These are phyloP conservation scores for Coecobrya sp. DNA, from an alignment of 2,888 invertebrate genomes.

Conservation along the genomic window DNA sequence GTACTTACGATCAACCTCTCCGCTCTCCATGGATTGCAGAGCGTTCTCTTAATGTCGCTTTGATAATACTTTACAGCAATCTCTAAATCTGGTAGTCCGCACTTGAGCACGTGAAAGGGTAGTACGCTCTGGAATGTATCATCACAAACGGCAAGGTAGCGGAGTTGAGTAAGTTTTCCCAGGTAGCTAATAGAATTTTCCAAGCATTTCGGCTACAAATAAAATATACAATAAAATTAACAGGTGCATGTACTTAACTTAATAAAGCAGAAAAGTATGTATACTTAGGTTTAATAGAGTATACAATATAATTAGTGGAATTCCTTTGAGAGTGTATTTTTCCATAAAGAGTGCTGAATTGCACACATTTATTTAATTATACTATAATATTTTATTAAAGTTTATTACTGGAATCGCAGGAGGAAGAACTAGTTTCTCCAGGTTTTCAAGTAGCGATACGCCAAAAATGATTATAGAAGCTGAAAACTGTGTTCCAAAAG, in stretches of 20 bases:
- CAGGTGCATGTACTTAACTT: no score
- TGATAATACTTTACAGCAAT: slow-evolving; percentile 82
- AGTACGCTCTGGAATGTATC: slow-evolving; percentile 83
- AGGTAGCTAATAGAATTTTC: slow-evolving; percentile 81
- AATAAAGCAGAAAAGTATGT: no score
- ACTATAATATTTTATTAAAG: not conserved
- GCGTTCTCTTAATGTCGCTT: slow-evolving; percentile 74
- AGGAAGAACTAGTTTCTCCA: slow-evolving; percentile 79
- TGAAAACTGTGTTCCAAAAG: slow-evolving; percentile 78
- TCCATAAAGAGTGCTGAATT: not conserved
- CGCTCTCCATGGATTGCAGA: slow-evolving; percentile 79
- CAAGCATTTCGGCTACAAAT: slow-evolving; percentile 79
- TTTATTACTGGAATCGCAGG: slow-evolving; percentile 81
- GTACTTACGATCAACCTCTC: slow-evolving; percentile 80
- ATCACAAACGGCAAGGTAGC: slow-evolving; percentile 79
- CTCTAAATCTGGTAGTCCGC: slow-evolving; percentile 79
- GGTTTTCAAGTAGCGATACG: slow-evolving; percentile 71
- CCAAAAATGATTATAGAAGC: slow-evolving; percentile 82
- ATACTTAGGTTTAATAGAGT: not conserved
- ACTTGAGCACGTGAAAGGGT: slow-evolving; percentile 82
- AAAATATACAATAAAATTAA: not conserved
- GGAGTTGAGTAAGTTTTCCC: slow-evolving; percentile 74
- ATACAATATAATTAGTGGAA: not conserved
- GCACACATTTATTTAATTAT: slow-evolving; percentile 15
- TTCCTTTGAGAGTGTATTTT: not conserved